These are phyloP conservation scores for Danio kyathit DNA, from an alignment of 2,797 vertebrate genomes.

Conservation along the genomic window DNA sequence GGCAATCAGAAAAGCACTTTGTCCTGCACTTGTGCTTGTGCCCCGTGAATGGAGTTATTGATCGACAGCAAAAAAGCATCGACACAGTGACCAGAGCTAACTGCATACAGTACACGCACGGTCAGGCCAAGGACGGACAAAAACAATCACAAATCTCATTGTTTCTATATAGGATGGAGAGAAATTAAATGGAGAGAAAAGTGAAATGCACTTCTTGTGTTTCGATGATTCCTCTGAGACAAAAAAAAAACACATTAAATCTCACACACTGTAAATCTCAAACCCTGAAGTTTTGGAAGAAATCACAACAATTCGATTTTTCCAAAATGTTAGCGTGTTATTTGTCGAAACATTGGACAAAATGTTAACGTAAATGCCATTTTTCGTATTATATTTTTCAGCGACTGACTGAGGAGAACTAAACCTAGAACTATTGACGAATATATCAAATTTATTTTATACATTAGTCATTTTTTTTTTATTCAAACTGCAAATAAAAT, in stretches of 20 bases:
- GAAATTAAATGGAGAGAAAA: conserved; percentile 8
- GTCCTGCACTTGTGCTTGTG: conserved; percentile 53
- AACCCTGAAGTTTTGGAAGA: not conserved
- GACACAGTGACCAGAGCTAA: conserved; percentile 48
- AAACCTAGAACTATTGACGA: no score
- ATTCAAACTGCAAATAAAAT: no score
- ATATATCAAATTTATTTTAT: no score
- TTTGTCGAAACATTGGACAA: no score
- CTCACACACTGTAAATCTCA: not conserved
- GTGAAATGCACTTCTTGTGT: not conserved
- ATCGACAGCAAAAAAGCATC: conserved; percentile 34
- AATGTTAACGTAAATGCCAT: no score
- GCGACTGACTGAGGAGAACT: no score
- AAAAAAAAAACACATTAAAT: no score
- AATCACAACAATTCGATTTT: not conserved
- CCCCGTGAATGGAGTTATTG: conserved; percentile 54
- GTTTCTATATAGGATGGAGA: not conserved
- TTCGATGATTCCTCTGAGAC: not conserved
- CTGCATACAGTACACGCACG: conserved; percentile 14
- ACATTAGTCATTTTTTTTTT: no score
- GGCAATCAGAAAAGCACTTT: conserved; percentile 60
- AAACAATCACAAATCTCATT: not conserved
- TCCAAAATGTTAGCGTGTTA: no score
- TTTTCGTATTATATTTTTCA: no score
- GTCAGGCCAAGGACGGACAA: conserved; percentile 23